Evolutionary conservation across 2,888 invertebrate genomes (phyloP), one percentile per base, ranked within the genome.

Genomic region (Diploptera punctata): DNA sequence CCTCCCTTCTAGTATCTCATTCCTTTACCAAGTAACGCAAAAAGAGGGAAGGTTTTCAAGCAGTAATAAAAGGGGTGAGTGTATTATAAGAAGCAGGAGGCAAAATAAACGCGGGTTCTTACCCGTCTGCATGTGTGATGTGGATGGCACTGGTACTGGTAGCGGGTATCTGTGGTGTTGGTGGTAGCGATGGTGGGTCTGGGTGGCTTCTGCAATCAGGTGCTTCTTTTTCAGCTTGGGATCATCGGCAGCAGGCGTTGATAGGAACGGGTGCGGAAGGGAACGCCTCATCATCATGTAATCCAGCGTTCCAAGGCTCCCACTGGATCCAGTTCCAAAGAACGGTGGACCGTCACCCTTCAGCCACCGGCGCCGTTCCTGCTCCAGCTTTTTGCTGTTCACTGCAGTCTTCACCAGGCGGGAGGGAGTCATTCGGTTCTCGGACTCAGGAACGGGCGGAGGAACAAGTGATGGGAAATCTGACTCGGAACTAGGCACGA

Each of bases 391-490:
- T 80, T 89, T 88, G 78, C 87, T 88, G 79, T 88, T 87, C 54
- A 88, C 88, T 57, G 89, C 89, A 26, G 90, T 89, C 80, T 90
- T 90, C 54, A 89, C 88, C 73, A 89, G 82, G 78, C 85, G 85
- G 76, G 88, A 88, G 13, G 89, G 89, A 57, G 87, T 86, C 86
- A 88, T 84, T 79, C 84, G 84, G 77, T 75, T 70, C 62, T 70
- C 60, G n/a, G 73, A n/a, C 26, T 68, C 52, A 29, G 72, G 73
- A 24, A 70, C 65, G n/a, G 72, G 49, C 31, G 74, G 68, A 89
- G 82, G 78, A 85, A 85, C 76, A 88, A 67, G 62, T 74, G 47
- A 77, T 76, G 38, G 77, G 72, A 73, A 79, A 81, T 76, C 79
- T 80, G 61, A 74, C 78, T 72, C 73, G 77, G 70, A 75, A 75